phyloP scores from a whole-genome alignment of 1,140 invertebrate genomes.

The Cecropterus lyciades region DNA sequence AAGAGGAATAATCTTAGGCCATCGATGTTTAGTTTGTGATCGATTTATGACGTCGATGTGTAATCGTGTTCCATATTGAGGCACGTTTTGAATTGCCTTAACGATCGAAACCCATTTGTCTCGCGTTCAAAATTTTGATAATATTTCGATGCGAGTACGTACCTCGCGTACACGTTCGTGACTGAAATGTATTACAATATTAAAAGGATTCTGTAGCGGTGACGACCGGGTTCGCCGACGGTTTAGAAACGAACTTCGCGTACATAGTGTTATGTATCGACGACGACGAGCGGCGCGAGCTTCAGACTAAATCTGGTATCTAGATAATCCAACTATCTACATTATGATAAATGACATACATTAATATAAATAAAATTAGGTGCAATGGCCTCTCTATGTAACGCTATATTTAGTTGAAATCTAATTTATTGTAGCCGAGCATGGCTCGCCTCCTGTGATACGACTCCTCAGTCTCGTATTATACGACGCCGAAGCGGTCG shows the following conservation, averaged over 20 bases:
- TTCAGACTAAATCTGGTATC: neutral
- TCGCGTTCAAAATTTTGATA: neutral
- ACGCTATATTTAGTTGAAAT: slow-evolving; percentile 44
- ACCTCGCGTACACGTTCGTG: neutral
- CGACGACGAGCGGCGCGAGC: neutral
- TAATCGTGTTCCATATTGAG: slow-evolving; percentile 1
- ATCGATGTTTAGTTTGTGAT: neutral
- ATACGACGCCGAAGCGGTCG: slow-evolving; percentile 1
- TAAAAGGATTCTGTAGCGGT: neutral
- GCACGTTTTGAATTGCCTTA: neutral
- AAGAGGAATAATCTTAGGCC: neutral
- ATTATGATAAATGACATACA: too few species aligned
- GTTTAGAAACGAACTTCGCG: slow-evolving; percentile 81
- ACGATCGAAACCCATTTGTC: neutral
- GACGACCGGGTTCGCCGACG: slow-evolving; percentile 69
- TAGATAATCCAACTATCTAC: neutral
- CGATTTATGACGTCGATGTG: neutral
- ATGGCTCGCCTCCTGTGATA: slow-evolving; percentile 57
- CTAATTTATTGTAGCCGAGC: slow-evolving; percentile 39
- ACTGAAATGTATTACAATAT: neutral
- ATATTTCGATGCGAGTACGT: neutral
- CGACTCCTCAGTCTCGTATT: slow-evolving; percentile 40
- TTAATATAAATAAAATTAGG: slow-evolving; percentile 13
- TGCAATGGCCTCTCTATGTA: slow-evolving; percentile 44
- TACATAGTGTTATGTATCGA: slow-evolving; percentile 31